phyloP scores from a whole-genome alignment of 2,888 invertebrate genomes.

The Oeneis ivallda region DNA sequence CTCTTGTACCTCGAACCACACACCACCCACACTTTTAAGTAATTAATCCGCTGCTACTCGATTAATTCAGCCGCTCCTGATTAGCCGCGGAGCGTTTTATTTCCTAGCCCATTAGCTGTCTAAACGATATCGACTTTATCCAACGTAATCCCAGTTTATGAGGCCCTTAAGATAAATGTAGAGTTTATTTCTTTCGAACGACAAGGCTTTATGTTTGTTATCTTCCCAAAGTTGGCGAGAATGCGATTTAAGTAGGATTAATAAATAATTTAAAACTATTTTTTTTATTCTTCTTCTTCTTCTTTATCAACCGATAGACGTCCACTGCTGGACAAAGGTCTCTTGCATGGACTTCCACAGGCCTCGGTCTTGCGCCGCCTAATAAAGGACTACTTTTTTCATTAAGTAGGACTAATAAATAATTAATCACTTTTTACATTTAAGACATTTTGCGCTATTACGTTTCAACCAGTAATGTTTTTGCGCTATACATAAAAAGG shows the following conservation, averaged over 20 bases:
- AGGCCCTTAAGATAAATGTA: conserved; percentile 7
- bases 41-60: conserved; percentile 22
- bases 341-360: too few relatives aligned
- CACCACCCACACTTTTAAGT: conserved; percentile 17
- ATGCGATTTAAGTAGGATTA: not conserved
- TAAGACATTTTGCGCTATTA: too few relatives aligned
- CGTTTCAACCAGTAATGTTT: too few relatives aligned
- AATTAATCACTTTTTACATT: too few relatives aligned
- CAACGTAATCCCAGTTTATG: not conserved
- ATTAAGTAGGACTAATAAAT: too few relatives aligned
- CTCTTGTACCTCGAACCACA: conserved; percentile 1
- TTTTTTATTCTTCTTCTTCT: too few relatives aligned
- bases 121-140: conserved; percentile 13
- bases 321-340: too few relatives aligned
- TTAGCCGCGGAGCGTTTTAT: conserved; percentile 22
- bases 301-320: too few relatives aligned
- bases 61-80: conserved; percentile 18
- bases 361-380: too few relatives aligned
- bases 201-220: not conserved
- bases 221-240: not conserved
- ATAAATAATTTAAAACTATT: not conserved
- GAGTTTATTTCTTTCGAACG: not conserved
- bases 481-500: too few relatives aligned
- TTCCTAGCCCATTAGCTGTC: conserved; percentile 18
- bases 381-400: too few relatives aligned